Base-by-base conservation (phyloP, 2,888 invertebrate species). In the Limnephilus auricula region DNA sequence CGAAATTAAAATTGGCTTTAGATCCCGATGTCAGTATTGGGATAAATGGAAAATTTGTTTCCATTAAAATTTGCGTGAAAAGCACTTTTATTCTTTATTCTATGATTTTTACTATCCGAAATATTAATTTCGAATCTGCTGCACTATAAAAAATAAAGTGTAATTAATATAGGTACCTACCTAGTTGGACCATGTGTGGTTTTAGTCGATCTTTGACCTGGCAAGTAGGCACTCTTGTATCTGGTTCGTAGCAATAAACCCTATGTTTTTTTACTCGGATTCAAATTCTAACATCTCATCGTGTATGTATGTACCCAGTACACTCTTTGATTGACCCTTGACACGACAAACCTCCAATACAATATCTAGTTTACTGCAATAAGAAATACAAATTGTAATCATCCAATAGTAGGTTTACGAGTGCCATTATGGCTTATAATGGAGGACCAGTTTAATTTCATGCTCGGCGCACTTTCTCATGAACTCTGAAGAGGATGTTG, bases 371-470 rank as follows among this genome's bases (percentile, higher is more conserved):
- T 65, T n/a, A 65, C 65, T 25, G 65, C 25, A 65, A 65, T 65
- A 65, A 65, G 25, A 65, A 65, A 65, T 65, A 25, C 25, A 9
- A 65, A n/a, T 65, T 65, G 65, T 65, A 65, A 25, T 65, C 65
- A 65, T n/a, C n/a, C 65, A 2, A 65, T 65, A 65, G 65, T 65
- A 65, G 65, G 65, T 65, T 65, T 65, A 65, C 65, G 65, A 25
- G 65, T 79, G 87, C 37, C 79, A 78, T 88, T 34, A 40, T 85
- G 82, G 82, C n/a, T 82, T 82, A 31, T 31, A 79, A 40, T 31
- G n/a, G 82, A 30, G 50, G 89, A 83, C 82, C 89, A 83, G 65
- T 89, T 89, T 45, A 45, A 82, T 89, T 65, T 82, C 65, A 89
- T 37, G 82, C 82, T 37, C 34, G 18, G 65, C 65, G 83, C 82